These are phyloP conservation scores for Calidris pygmaea DNA, from an alignment of 2,113 vertebrate genomes.

Conservation along the genomic window DNA sequence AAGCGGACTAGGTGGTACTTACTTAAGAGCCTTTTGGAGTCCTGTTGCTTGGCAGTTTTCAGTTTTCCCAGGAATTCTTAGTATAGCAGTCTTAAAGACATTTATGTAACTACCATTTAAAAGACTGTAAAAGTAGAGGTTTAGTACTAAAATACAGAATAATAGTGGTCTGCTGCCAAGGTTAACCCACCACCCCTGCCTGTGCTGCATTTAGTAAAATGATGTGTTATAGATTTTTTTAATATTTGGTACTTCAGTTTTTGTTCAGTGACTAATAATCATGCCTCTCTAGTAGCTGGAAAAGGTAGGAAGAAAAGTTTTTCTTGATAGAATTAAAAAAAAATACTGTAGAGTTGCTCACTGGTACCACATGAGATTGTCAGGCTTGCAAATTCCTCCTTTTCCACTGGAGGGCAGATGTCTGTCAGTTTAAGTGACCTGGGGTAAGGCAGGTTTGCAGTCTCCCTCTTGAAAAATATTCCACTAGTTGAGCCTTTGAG, in stretches of 20 bases:
- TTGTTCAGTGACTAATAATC: not conserved
- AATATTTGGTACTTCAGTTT: not conserved
- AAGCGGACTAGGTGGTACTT: not conserved
- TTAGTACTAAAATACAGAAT: not conserved
- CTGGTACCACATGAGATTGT: not conserved
- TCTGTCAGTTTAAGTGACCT: not conserved
- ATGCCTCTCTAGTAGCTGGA: not conserved
- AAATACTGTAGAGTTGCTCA: not conserved
- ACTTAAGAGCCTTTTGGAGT: not conserved
- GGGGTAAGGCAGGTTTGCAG: not conserved
- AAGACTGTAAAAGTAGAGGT: not conserved
- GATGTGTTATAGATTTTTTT: not conserved
- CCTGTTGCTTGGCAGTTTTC: not conserved
- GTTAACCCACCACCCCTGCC: not conserved
- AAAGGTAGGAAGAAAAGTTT: not conserved
- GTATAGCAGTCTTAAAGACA: not conserved
- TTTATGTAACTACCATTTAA: not conserved
- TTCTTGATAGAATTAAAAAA: not conserved
- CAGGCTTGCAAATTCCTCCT: not conserved
- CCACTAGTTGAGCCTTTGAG: not conserved
- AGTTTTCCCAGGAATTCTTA: not conserved
- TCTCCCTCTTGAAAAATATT: not conserved
- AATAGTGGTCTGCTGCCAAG: not conserved
- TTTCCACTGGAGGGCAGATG: slow-evolving; percentile 68
- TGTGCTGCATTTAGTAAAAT: not conserved